Evolutionary conservation across 1,140 invertebrate species (phyloP).

Genomic region (Lepidurus packardi): DNA sequence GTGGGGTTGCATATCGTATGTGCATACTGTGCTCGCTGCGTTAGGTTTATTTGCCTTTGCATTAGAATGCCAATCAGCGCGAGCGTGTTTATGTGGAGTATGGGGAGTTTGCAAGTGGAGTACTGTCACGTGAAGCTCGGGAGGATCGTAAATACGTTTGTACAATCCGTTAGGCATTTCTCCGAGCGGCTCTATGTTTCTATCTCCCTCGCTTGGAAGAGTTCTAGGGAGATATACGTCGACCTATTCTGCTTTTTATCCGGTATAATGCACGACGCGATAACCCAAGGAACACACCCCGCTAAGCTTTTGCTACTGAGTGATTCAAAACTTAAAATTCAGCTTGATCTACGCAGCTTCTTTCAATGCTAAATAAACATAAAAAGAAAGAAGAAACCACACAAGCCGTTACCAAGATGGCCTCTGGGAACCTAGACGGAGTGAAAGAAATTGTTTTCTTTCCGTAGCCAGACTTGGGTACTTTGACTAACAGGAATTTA

Average conservation of each 20-base stretch:
- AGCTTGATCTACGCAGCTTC: too few relatives aligned
- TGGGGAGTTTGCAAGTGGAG: not conserved
- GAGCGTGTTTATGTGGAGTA: not conserved
- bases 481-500: not conserved
- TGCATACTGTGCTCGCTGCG: too few relatives aligned
- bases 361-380: too few relatives aligned
- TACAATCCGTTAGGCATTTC: constrained; percentile 10
- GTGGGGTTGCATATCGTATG: too few relatives aligned
- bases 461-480: not conserved
- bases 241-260: constrained; percentile 7
- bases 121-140: not conserved
- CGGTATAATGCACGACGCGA: not conserved
- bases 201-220: not conserved
- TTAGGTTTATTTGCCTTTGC: too few relatives aligned
- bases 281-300: too few relatives aligned
- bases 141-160: not conserved
- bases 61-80: not conserved
- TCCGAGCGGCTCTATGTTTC: not conserved
- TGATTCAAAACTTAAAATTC: too few relatives aligned
- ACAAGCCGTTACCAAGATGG: too few relatives aligned
- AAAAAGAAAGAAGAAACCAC: too few relatives aligned
- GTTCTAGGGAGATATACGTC: not conserved
- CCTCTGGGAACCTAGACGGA: too few relatives aligned
- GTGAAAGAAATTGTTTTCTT: too few relatives aligned
- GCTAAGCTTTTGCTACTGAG: too few relatives aligned